These are phyloP conservation scores for Selenia dentaria DNA, from an alignment of 2,888 invertebrate species.

Conservation along the genomic window DNA sequence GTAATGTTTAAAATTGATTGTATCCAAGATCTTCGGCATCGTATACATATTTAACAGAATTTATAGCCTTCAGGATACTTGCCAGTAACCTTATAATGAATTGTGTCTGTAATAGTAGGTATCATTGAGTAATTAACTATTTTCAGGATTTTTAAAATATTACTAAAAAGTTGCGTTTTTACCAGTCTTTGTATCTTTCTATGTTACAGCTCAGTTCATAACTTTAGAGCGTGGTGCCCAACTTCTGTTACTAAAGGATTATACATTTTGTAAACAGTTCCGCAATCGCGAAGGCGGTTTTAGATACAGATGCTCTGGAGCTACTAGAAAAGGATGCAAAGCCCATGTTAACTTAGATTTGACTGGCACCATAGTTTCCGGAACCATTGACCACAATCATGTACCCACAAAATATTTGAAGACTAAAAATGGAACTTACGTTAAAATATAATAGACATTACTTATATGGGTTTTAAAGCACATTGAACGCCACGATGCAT, in stretches of 20 bases:
- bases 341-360: not conserved
- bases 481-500: too few species aligned
- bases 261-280: not conserved
- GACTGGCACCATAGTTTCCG: not conserved
- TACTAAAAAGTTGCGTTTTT: too few species aligned
- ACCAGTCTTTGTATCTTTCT: too few species aligned
- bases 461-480: too few species aligned
- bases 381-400: constrained; percentile 12
- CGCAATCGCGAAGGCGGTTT: not conserved
- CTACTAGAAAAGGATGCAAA: constrained; percentile 3
- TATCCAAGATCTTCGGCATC: too few species aligned
- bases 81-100: too few species aligned
- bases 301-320: constrained; percentile 21
- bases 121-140: too few species aligned
- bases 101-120: too few species aligned
- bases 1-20: too few species aligned
- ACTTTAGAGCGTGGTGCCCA: not conserved
- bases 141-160: too few species aligned
- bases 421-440: constrained; percentile 8
- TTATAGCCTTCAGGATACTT: too few species aligned
- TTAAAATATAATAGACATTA: constrained; percentile 3
- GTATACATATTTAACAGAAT: too few species aligned
- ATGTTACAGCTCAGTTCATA: constrained; percentile 5
- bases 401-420: constrained; percentile 2
- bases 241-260: not conserved